Percentiles rank a stretch among this genome's conserved stretches.
These are phyloP conservation scores for Cheilosia urbana DNA, from an alignment of 2,888 invertebrate species.

Conservation along the genomic window DNA sequence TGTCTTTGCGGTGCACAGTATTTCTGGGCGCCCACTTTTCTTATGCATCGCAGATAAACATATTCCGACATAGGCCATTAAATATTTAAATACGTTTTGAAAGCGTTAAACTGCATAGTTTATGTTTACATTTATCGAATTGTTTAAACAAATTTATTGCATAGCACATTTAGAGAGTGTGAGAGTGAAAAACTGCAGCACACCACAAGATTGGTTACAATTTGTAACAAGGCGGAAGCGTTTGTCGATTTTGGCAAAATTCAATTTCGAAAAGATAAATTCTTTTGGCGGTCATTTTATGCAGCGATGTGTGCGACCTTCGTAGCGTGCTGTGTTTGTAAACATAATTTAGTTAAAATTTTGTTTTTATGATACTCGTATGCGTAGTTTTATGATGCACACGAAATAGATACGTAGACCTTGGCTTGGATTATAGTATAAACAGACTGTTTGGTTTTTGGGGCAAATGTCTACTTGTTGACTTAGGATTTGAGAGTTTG, in stretches of 20 bases:
- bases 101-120: conserved; percentile 59
- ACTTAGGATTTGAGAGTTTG: no score
- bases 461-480: no score
- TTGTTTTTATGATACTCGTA: conserved; percentile 4
- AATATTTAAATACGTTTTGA: conserved; percentile 72
- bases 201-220: conserved; percentile 41
- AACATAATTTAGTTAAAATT: conserved; percentile 26
- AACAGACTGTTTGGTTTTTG: no score
- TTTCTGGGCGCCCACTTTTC: conserved; percentile 1
- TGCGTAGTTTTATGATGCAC: no score
- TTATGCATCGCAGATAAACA: conserved; percentile 47
- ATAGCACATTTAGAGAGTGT: conserved; percentile 19
- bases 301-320: conserved; percentile 43
- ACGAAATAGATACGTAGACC: background rate
- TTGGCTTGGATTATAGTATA: background rate
- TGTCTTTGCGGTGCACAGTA: background rate
- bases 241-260: conserved; percentile 64
- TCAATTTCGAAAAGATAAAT: conserved; percentile 39
- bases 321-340: conserved; percentile 15
- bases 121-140: conserved; percentile 64
- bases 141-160: conserved; percentile 69
- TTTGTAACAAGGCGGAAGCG: conserved; percentile 57
- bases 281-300: conserved; percentile 41
- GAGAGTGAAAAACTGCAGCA: background rate
- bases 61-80: conserved; percentile 66